Conservation (phyloP, 2,113 vertebrate genomes). For the Spea bombifrons region DNA sequence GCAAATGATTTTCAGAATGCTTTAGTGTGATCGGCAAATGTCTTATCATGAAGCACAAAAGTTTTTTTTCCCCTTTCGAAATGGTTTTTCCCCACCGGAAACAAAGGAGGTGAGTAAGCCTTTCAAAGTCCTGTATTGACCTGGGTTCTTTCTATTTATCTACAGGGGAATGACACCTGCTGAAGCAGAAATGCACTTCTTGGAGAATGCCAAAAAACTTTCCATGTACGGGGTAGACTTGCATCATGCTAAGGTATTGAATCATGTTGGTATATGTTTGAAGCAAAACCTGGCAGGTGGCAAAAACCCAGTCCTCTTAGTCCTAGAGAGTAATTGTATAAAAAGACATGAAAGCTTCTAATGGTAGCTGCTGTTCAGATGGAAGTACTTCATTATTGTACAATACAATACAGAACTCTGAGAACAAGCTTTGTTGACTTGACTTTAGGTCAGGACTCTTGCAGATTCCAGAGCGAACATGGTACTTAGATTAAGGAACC, state of each 20-base stretch:
- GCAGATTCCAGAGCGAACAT: too few relatives aligned
- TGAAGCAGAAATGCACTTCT: constrained; percentile 92
- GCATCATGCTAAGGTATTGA: constrained; percentile 90
- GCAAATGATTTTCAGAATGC: background rate
- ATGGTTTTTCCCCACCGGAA: background rate
- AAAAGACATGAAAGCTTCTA: background rate
- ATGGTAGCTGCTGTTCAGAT: too few relatives aligned
- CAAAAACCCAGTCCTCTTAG: background rate
- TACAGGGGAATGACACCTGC: constrained; percentile 93
- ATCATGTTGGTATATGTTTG: background rate
- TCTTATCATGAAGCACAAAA: background rate
- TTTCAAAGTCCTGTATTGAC: too few relatives aligned
- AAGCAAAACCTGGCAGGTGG: background rate
- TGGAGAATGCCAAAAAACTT: constrained; percentile 97
- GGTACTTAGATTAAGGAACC: too few relatives aligned
- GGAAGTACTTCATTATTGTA: too few relatives aligned
- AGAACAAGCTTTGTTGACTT: too few relatives aligned
- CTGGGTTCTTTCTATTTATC: constrained; percentile 22
- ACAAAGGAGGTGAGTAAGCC: too few relatives aligned
- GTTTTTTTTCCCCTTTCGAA: too few relatives aligned
- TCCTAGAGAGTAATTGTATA: background rate
- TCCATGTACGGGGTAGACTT: constrained; percentile 98
- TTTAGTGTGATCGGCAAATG: constrained; percentile 5
- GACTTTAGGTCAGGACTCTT: too few relatives aligned
- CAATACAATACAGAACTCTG: too few relatives aligned